Base-by-base conservation (phyloP, 2,888 invertebrate genomes). In the Aplocera efformata region DNA sequence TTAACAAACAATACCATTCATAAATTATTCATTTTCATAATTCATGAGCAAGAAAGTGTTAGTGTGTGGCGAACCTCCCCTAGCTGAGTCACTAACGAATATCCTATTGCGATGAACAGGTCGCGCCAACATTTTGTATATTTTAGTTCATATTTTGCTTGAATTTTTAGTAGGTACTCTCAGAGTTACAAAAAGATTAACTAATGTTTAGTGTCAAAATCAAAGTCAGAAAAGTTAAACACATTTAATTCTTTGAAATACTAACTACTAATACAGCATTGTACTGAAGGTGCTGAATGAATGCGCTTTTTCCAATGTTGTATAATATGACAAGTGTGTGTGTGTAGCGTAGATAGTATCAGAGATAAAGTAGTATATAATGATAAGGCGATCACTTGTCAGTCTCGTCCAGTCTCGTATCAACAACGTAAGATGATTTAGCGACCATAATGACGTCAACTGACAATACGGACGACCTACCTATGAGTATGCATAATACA, bases 1-100 rank as follows among this genome's bases (percentile, higher is more conserved):
- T 60, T 58, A 55, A 60, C 63, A 65, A 71, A 71, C 70, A 72
- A 71, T 70, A 41, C 48, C 41, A 33, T 53, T 46, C 47, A 56
- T 68, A 55, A 57, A 65, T 69, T 53, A 72, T 70, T 68, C 68
- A 71, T 64, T 42, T 48, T 48, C 31, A 35, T 53, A 52, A 35
- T 47, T 51, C 50, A 34, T 35, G 24, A 25, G 27, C 33, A 66
- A 63, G 58, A 58, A 59, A 53, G 56, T 58, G 56, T 58, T 47
- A 52, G 51, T 30, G 47, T 44, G 56, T 58, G 61, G 48, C 51
- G 53, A 60, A 48, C 62, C 59, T 66, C 63, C 65, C 59, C 58
- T 33, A 28, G 22, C 31, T 52, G 49, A 52, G 26, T 52, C 48
- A 54, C 22, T 26, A 30, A 21, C 29, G n/a, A n/a, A n/a, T n/a